A percentile compares a stretch with the other conserved stretches of the same genome.
These are phyloP conservation scores for Corythaeola cristata DNA, from an alignment of 2,113 vertebrate species.

Conservation along the genomic window DNA sequence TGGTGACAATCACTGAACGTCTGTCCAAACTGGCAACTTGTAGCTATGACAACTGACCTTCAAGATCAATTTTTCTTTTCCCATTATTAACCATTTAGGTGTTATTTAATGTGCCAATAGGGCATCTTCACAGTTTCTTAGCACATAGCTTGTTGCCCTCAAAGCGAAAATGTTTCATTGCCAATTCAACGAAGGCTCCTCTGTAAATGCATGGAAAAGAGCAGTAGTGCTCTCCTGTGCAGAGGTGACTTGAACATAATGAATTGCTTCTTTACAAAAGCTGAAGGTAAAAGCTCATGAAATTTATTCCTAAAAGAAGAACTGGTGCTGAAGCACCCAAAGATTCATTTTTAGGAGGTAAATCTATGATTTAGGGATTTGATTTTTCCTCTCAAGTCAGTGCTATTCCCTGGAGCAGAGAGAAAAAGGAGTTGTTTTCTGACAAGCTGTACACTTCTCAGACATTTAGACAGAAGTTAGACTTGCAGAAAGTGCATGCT, in stretches of 20 bases:
- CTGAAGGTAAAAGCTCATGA: neutral
- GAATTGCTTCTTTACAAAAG: neutral
- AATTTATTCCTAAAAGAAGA: neutral
- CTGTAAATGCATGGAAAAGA: neutral
- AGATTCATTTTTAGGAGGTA: neutral
- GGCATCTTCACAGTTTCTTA: neutral
- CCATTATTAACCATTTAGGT: neutral
- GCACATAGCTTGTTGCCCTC: neutral
- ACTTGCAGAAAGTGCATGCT: neutral
- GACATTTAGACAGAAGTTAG: neutral
- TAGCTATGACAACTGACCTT: neutral
- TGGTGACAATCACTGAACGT: neutral
- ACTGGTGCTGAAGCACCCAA: neutral
- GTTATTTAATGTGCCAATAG: neutral
- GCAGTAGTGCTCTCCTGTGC: accelerated
- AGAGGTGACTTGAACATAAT: neutral
- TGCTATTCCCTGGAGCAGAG: neutral
- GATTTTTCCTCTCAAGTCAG: neutral
- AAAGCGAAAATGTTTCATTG: neutral
- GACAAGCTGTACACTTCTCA: neutral
- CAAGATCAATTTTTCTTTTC: neutral
- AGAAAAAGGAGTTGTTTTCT: neutral
- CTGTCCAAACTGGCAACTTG: neutral
- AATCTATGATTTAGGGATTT: neutral
- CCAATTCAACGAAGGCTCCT: neutral